Evolutionary conservation across 2,797 vertebrate species (phyloP), one percentile per base, ranked within the genome.

Genomic region (Tolypeutes matacus): DNA sequence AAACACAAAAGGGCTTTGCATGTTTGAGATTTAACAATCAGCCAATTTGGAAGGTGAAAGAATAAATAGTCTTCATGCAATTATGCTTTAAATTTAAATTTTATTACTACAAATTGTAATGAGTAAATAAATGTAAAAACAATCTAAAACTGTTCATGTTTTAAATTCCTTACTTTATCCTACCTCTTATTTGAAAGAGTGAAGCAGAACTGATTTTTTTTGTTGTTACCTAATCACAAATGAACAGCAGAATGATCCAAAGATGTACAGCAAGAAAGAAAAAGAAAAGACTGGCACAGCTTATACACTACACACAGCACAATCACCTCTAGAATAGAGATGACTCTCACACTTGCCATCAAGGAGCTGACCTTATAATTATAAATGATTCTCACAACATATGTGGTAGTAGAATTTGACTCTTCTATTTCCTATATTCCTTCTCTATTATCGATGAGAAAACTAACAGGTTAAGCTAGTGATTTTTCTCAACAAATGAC

Each of bases 181-280:
- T 73, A 88, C 14, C 49, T 95, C 12, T 84, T 76, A 89, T 8
- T 88, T 93, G 78, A 91, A 83, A 84, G 23, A 93, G 56, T 70
- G n/a, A 89, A 76, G 80, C 53, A 95, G 14, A 87, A 60, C n/a
- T 80, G 12, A 8, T 81, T 56, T 94, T 69, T 92, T 70, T 89
- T 46, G n/a, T 77, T 65, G n/a, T 46, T 56, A 73, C 46, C 58
- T 76, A 76, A 85, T 60, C 8, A 73, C 13, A 89, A 95, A 51
- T 27, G 23, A 93, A 51, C 27, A 72, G 86, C 31, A 86, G 78
- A 93, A 87, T n/a, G 77, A 89, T 67, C 39, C 77, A 84, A 87
- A 82, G 29, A 56, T 27, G n/a, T 58, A 4, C 5, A 85, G 46
- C 69, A 60, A 86, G 17, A 76, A 65, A 64, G 34, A 21, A 27